Evolutionary conservation across 2,888 invertebrate species (phyloP).

Genomic region (Oscheius myriophilus): DNA sequence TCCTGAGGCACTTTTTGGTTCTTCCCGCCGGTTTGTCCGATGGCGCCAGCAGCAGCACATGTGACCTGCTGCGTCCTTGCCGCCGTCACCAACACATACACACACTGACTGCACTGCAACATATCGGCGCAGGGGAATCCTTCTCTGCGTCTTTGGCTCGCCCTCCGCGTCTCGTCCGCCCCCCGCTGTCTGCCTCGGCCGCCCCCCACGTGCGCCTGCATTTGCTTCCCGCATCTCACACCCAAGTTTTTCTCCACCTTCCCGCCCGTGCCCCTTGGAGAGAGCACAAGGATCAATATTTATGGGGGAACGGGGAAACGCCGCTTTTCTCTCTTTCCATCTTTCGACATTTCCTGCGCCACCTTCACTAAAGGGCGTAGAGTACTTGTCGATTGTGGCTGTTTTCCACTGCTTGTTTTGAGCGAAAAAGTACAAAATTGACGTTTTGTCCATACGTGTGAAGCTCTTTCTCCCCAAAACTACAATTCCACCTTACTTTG

Average conservation of each 20-base stretch:
- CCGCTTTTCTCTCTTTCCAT: neutral
- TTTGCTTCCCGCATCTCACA: conserved; percentile 30
- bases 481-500: no score
- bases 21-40: neutral
- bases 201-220: conserved; percentile 26
- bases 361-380: neutral
- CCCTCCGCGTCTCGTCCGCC: conserved; percentile 5
- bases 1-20: neutral
- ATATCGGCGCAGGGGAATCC: conserved; percentile 35
- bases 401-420: neutral
- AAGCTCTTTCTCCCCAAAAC: no score
- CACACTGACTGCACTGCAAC: conserved; percentile 27
- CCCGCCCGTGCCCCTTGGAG: conserved; percentile 5
- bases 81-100: conserved; percentile 1
- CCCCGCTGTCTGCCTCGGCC: conserved; percentile 5
- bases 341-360: neutral
- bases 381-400: no score
- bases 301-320: no score
- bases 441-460: no score
- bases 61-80: neutral
- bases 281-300: conserved; percentile 26
- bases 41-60: neutral
- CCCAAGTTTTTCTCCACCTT: conserved; percentile 18
- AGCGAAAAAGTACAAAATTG: no score
- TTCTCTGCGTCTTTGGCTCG: conserved; percentile 22